Base-by-base conservation (phyloP, 92 coral and sea anemone genomes). In the Scolanthus callimorphus region DNA sequence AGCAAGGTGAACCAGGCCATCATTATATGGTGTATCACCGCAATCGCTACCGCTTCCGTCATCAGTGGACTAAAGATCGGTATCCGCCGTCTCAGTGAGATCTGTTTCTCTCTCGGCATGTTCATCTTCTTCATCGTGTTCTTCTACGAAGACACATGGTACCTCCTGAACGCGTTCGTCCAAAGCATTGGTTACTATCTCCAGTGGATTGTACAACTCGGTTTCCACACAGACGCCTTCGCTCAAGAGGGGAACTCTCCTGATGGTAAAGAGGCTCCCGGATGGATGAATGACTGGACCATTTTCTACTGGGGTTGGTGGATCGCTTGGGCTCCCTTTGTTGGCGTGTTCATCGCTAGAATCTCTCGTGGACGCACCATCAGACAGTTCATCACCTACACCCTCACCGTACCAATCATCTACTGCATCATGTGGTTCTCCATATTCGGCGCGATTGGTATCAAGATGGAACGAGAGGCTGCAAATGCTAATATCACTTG, bases 231-330 rank as follows among this genome's bases (percentile, higher is more conserved):
- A 6, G 41, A 34, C 41, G 41, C 41, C 41, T 34, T 34, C 41
- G 41, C 41, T 6, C 41, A 34, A 15, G 15, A 6, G 41, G 41
- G 10, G 97, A 82, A 76, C 49, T 86, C 97, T 15, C 89, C 87
- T 17, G 97, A 89, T 49, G 62, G 74, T 17, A 76, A 58, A 50
- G 89, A 89, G 4, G 89, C 78, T 12, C 69, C 80, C 10, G 29
- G 37, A 22, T 89, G 96, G 96, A 83, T 89, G 78, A 77, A 84
- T 34, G 81, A 50, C 65, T 89, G 96, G 96, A 89, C 96, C 43
- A 84, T 89, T 48, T 89, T 89, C 79, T 89, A 89, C 88, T 89
- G 96, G 96, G 96, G 96, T 3, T 89, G 96, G 97, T 89, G 97
- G 97, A 89, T 89, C 43, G 90, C 97, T 20, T 89, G 97, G 96